Conservation (phyloP, 1,140 invertebrate genomes). For the Sarcophaga bullata region DNA sequence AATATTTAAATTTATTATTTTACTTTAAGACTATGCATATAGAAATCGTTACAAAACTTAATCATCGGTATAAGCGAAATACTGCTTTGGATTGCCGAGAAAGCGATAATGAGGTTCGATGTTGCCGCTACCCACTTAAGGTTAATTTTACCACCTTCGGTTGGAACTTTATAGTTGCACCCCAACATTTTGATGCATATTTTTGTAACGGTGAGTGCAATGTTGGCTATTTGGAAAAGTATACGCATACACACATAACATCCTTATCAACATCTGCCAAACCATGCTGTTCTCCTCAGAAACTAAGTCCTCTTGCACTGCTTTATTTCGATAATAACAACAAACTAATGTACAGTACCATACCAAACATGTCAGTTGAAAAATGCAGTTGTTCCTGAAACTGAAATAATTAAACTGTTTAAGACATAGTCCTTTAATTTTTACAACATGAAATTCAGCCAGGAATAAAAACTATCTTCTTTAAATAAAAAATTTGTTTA, state of each 20-base stretch:
- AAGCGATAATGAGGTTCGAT: conserved; percentile 76
- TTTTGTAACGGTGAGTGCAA: conserved; percentile 97
- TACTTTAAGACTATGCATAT: conserved; percentile 82
- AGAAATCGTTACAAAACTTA: conserved; percentile 78
- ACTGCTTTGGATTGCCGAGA: conserved; percentile 60
- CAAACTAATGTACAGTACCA: conserved; percentile 87
- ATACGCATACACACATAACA: conserved; percentile 94
- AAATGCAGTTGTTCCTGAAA: conserved; percentile 89
- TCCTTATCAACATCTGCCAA: conserved; percentile 78
- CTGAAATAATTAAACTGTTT: neutral
- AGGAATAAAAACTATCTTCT: no score
- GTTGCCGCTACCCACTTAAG: conserved; percentile 90
- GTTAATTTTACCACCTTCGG: conserved; percentile 97
- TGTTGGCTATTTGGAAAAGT: conserved; percentile 86
- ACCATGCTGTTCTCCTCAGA: conserved; percentile 90
- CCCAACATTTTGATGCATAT: conserved; percentile 94
- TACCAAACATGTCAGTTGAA: conserved; percentile 94
- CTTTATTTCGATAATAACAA: conserved; percentile 90
- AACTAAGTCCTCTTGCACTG: conserved; percentile 90
- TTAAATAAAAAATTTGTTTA: no score
- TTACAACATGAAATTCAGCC: no score
- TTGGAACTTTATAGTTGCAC: conserved; percentile 99
- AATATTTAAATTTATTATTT: conserved; percentile 24
- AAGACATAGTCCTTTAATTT: no score
- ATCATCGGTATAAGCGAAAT: conserved; percentile 74